These are phyloP conservation scores for Tenthredo livida DNA, from an alignment of 2,888 invertebrate species.

Conservation along the genomic window DNA sequence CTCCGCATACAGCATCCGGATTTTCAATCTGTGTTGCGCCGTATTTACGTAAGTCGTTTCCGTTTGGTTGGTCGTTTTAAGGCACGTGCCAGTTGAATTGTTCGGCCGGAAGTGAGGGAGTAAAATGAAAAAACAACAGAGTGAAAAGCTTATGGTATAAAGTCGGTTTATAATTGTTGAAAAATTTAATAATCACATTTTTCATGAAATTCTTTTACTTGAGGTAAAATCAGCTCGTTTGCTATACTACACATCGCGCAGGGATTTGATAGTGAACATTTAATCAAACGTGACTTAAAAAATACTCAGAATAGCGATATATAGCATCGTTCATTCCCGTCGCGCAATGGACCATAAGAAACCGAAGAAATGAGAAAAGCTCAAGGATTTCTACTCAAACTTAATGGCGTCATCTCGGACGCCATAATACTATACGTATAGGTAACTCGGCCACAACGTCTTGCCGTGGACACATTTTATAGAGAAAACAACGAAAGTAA, in stretches of 20 bases:
- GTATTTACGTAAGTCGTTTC: conserved; percentile 34
- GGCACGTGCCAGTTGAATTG: conserved; percentile 21
- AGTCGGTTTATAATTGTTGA: conserved; percentile 20
- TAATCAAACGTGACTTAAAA: conserved; percentile 23
- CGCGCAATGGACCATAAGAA: conserved; percentile 27
- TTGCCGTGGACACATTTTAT: conserved; percentile 25
- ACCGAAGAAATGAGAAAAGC: neutral
- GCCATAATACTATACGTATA: conserved; percentile 25
- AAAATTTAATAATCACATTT: neutral
- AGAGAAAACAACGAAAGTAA: conserved; percentile 27
- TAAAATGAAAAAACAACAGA: neutral
- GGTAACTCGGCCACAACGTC: conserved; percentile 37
- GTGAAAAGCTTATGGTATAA: conserved; percentile 20
- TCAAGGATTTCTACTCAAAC: conserved; percentile 25
- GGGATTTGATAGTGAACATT: conserved; percentile 4
- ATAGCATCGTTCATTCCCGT: conserved; percentile 3
- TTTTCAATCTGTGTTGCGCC: conserved; percentile 39
- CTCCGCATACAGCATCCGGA: conserved; percentile 19
- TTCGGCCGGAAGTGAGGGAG: neutral
- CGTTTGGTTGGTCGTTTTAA: conserved; percentile 27
- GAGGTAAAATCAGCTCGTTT: neutral
- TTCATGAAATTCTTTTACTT: neutral
- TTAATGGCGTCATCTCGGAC: conserved; percentile 32
- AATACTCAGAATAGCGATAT: conserved; percentile 10
- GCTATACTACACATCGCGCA: neutral